phyloP scores from a whole-genome alignment of 2,113 vertebrate genomes.

The Sorex araneus region DNA sequence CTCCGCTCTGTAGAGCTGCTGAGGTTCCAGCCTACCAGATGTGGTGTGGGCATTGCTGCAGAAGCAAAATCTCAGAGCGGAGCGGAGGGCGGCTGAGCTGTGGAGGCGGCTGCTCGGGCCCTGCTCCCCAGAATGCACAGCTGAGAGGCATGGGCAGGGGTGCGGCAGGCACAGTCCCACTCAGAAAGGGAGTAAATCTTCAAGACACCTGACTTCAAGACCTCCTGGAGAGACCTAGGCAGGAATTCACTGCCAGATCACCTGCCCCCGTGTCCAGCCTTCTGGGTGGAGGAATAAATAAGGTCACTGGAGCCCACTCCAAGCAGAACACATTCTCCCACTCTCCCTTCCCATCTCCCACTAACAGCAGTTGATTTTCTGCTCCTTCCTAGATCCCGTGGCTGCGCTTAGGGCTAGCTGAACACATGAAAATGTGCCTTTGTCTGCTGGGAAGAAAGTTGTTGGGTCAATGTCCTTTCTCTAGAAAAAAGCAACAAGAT shows the following conservation, averaged over 20 bases:
- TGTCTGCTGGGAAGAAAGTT: neutral
- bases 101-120: neutral
- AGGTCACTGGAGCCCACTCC: neutral
- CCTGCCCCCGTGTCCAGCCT: neutral
- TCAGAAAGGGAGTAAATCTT: neutral
- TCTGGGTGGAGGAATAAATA: neutral
- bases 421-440: constrained; percentile 34
- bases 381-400: constrained; percentile 59
- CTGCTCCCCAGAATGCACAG: neutral
- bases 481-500: constrained; percentile 27
- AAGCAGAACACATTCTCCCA: neutral
- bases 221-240: neutral
- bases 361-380: constrained; percentile 65
- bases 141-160: neutral
- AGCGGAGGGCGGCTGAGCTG: neutral
- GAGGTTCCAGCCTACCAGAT: neutral
- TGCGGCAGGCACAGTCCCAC: neutral
- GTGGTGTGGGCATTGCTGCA: neutral
- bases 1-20: neutral
- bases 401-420: constrained; percentile 60
- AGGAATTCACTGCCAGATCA: neutral
- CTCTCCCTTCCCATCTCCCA: constrained; percentile 58
- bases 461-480: neutral
- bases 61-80: neutral
- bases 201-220: neutral